Evolutionary conservation across 2,113 vertebrate species (phyloP), one percentile per base, ranked within the genome.

Genomic region (Acanthochromis polyacanthus): DNA sequence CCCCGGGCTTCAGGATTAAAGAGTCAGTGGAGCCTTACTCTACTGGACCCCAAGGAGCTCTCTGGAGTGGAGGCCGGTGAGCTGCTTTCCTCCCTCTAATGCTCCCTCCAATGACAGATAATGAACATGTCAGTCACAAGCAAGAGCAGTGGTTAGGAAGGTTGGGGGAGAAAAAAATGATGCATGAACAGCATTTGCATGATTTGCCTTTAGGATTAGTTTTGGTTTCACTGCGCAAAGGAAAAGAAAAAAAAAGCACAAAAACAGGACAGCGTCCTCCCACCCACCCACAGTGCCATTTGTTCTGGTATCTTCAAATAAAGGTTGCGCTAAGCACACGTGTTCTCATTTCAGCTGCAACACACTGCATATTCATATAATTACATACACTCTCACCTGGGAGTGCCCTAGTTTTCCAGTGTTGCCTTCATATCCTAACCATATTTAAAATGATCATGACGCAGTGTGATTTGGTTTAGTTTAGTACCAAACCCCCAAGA

Each of bases 21-120:
- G 81, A 81, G 58, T 77, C 67, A 48, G 51, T 40, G 51, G 36
- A 80, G 75, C 69, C 81, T 88, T 79, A 28, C 70, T 83, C 81
- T 71, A 80, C 76, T 40, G 59, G 59, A 85, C 61, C 51, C 22
- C 51, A 50, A 43, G 50, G 51, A 79, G 25, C 45, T 79, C 38
- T 69, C 67, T 11, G 45, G 5, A 68, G 38, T 56, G 66, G n/a
- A 80, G 59, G 40, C 55, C 14, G 15, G 50, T 0, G 53, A 72
- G 71, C 67, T 19, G 36, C 63, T 5, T 57, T 19, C 19, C 25
- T 62, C 52, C 56, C 51, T n/a, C 25, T 75, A 38, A 63, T 38
- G 40, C 58, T 28, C 48, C 64, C n/a, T 66, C 3, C 60, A 51
- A 32, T 58, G 63, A 73, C 58, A 43, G 23, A 79, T 75, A 80